Conservation (phyloP, 2,797 vertebrate genomes). For the Schizopygopsis pylzovi region DNA sequence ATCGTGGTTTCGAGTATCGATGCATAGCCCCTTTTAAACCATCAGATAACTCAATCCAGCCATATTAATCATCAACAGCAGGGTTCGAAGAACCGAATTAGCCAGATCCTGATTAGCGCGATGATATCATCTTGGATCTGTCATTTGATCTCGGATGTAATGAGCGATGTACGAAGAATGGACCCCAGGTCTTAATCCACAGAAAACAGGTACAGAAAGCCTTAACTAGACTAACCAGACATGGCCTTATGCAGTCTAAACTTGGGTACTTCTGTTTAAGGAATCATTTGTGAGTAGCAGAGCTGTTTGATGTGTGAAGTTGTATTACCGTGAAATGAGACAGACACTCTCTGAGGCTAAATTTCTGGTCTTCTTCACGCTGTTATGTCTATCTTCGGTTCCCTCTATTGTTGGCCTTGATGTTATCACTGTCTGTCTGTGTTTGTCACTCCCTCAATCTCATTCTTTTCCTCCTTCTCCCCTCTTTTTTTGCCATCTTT, state of each 20-base stretch:
- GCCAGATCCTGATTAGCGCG: too few species aligned
- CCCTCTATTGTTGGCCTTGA: constrained; percentile 44
- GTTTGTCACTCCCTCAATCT: constrained; percentile 45
- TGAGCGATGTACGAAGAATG: too few species aligned
- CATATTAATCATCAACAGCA: too few species aligned
- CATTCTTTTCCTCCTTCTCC: constrained; percentile 44
- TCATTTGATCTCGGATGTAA: too few species aligned
- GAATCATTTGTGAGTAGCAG: constrained; percentile 20
- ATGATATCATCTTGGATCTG: too few species aligned
- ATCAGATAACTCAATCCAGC: too few species aligned
- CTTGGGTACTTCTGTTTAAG: constrained; percentile 10
- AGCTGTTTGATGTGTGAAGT: constrained; percentile 13
- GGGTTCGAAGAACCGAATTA: too few species aligned
- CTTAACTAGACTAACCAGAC: constrained; percentile 41
- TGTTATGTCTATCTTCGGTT: constrained; percentile 29
- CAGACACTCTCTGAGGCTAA: constrained; percentile 11
- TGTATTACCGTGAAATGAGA: neutral
- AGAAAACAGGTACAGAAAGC: constrained; percentile 61
- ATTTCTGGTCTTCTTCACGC: constrained; percentile 12
- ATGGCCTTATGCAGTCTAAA: constrained; percentile 5
- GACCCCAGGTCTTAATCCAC: constrained; percentile 30
- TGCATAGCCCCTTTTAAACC: too few species aligned
- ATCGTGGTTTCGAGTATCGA: too few species aligned
- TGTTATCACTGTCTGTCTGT: constrained; percentile 38
- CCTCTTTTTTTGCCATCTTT: constrained; percentile 34